Evolutionary conservation across 1,140 invertebrate genomes (phyloP).

Genomic region (Philotrypesis tridentata): DNA sequence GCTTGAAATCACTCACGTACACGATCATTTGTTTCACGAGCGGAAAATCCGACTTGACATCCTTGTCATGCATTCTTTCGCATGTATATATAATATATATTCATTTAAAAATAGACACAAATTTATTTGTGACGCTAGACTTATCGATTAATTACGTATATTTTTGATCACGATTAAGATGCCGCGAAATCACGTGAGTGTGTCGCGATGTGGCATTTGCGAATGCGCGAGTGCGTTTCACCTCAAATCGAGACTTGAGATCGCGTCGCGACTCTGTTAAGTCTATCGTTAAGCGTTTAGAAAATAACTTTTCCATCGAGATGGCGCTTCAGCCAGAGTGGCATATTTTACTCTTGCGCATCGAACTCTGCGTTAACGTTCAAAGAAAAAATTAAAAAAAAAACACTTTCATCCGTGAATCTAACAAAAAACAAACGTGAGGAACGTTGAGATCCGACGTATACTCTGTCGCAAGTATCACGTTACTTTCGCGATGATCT

Average conservation of each 20-base stretch:
- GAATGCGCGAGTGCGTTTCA: slow-evolving; percentile 27
- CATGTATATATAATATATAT: slow-evolving; percentile 34
- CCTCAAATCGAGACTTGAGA: not conserved
- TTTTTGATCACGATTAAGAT: slow-evolving; percentile 71
- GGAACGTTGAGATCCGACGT: slow-evolving; percentile 47
- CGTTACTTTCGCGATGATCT: slow-evolving; percentile 19
- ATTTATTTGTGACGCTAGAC: slow-evolving; percentile 69
- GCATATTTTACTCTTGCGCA: not conserved
- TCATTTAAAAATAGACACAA: slow-evolving; percentile 73
- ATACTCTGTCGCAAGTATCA: slow-evolving; percentile 42
- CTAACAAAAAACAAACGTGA: slow-evolving; percentile 29
- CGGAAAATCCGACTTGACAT: not conserved
- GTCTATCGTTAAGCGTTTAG: not conserved
- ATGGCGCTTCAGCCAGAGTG: not conserved
- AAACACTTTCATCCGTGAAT: slow-evolving; percentile 2
- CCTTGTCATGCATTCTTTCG: not conserved
- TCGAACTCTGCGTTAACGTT: not conserved
- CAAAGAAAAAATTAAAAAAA: too few species aligned
- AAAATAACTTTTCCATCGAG: not conserved
- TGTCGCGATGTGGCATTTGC: slow-evolving; percentile 48
- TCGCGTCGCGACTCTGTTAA: slow-evolving; percentile 37
- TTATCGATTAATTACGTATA: slow-evolving; percentile 71
- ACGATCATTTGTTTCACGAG: not conserved
- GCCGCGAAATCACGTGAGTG: slow-evolving; percentile 55
- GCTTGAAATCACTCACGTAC: slow-evolving; percentile 24